These are phyloP conservation scores for Camelus dromedarius DNA, from an alignment of 2,113 vertebrate genomes.

Conservation along the genomic window DNA sequence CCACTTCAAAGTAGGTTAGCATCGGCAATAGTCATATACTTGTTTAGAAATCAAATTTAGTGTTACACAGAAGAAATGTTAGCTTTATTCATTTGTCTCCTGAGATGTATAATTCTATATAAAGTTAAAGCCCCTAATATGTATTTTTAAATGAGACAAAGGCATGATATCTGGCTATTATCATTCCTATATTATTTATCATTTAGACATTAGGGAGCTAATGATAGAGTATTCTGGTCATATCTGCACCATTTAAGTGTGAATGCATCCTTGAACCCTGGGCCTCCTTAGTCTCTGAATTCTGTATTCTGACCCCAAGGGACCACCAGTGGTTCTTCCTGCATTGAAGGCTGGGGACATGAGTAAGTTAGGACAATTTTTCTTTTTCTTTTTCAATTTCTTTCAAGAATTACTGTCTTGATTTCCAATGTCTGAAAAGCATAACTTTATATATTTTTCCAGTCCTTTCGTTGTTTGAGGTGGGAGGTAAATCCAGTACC, in stretches of 20 bases:
- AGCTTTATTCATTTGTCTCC: background rate
- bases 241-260: background rate
- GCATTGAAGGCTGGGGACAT: background rate
- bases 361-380: background rate
- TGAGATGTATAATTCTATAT: background rate
- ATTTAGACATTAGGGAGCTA: background rate
- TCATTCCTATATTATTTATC: background rate
- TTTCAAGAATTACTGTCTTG: background rate
- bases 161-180: background rate
- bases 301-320: background rate
- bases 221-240: background rate
- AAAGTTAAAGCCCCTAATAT: background rate
- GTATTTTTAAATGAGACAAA: background rate
- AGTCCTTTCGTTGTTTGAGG: background rate
- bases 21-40: background rate
- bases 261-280: background rate
- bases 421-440: background rate
- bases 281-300: background rate
- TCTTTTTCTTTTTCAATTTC: background rate
- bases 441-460: background rate
- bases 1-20: background rate
- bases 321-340: background rate
- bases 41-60: background rate
- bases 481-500: background rate
- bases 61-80: background rate